phyloP scores from a whole-genome alignment of 1,140 invertebrate species.

The Lepidotrigona ventralis region DNA sequence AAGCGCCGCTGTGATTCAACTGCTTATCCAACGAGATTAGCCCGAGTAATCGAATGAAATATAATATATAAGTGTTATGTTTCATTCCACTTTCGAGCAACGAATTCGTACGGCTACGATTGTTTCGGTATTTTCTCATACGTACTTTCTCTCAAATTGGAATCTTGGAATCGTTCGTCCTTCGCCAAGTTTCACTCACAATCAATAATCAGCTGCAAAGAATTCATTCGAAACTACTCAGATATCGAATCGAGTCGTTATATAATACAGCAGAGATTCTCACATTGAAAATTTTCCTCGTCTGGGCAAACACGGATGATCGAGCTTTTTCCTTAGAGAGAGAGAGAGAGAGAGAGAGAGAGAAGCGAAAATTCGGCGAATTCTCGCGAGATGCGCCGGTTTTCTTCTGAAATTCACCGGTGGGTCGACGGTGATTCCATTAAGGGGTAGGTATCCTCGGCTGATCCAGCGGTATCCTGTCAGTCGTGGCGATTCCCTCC shows the following conservation, averaged over 20 bases:
- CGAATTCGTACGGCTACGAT: neutral
- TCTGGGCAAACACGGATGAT: no score
- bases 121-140: no score
- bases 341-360: no score
- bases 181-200: neutral
- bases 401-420: neutral
- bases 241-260: neutral
- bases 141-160: neutral
- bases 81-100: neutral
- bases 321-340: no score
- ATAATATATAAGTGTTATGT: neutral
- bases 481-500: slow-evolving; percentile 43
- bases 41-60: neutral
- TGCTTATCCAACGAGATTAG: neutral
- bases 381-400: slow-evolving; percentile 18
- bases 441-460: slow-evolving; percentile 32
- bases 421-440: slow-evolving; percentile 50
- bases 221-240: neutral
- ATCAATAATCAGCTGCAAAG: no score
- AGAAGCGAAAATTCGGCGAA: slow-evolving; percentile 32
- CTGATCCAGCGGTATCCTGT: slow-evolving; percentile 39
- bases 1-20: neutral
- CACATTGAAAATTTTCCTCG: no score
- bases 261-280: no score
- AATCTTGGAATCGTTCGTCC: neutral